phyloP scores from a whole-genome alignment of 2,113 vertebrate genomes.

The Silurus asotus region DNA sequence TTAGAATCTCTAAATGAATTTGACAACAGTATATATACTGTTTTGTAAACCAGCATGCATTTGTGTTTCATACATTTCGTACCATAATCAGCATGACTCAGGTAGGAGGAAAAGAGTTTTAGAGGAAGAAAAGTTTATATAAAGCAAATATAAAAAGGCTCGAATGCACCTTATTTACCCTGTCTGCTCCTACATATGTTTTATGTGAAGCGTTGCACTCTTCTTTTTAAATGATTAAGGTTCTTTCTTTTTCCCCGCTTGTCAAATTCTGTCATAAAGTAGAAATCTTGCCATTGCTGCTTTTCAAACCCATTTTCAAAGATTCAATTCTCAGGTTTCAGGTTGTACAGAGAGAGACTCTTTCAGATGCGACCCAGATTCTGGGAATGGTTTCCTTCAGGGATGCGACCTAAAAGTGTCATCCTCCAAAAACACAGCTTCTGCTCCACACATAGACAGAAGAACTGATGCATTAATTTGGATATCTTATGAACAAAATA shows the following conservation, averaged over 20 bases:
- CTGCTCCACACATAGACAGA: neutral
- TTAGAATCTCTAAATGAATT: neutral
- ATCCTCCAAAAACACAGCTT: slow-evolving; percentile 60
- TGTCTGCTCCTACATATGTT: neutral
- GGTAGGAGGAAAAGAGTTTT: neutral
- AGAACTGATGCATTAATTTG: slow-evolving; percentile 22
- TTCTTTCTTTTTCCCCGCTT: slow-evolving; percentile 14
- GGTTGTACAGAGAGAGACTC: slow-evolving; percentile 40
- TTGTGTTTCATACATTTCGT: neutral
- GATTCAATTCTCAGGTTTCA: slow-evolving; percentile 40
- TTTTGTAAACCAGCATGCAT: neutral
- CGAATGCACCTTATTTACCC: neutral
- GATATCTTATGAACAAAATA: slow-evolving; percentile 20
- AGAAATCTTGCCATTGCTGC: slow-evolving; percentile 13
- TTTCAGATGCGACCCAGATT: slow-evolving; percentile 75
- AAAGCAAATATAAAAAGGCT: neutral
- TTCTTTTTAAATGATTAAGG: slow-evolving; percentile 18
- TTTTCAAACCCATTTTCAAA: slow-evolving; percentile 41
- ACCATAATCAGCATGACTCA: neutral
- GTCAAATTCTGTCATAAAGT: slow-evolving; percentile 15
- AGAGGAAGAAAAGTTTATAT: neutral
- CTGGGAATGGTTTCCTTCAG: slow-evolving; percentile 65
- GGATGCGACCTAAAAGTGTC: slow-evolving; percentile 79
- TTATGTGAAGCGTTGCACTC: neutral
- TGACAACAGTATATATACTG: too few species aligned